phyloP scores from a whole-genome alignment of 1,140 invertebrate species.

The Dinoponera quadriceps region DNA sequence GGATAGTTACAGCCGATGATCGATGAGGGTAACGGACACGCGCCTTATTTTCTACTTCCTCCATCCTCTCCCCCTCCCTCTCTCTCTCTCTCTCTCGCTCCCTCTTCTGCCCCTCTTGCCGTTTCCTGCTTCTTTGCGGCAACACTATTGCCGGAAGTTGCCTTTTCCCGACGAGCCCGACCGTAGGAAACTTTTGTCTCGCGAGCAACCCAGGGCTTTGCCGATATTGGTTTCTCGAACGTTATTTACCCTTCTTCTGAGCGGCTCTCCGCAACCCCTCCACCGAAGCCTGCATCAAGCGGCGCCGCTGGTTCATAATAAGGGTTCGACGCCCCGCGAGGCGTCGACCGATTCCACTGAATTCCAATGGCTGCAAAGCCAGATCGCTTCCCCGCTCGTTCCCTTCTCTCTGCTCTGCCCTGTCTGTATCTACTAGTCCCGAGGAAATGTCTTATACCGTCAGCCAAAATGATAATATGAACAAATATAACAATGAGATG shows the following conservation, averaged over 20 bases:
- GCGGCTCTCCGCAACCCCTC: slow-evolving; percentile 12
- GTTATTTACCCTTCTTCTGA: slow-evolving; percentile 77
- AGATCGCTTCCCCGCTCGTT: neutral
- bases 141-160: slow-evolving; percentile 47
- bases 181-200: slow-evolving; percentile 78
- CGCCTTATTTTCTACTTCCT: slow-evolving; percentile 41
- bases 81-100: too few species aligned
- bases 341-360: slow-evolving; percentile 57
- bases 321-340: slow-evolving; percentile 63
- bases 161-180: slow-evolving; percentile 46
- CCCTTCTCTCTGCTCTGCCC: neutral
- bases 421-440: neutral
- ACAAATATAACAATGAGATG: neutral
- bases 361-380: slow-evolving; percentile 50
- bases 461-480: neutral
- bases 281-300: slow-evolving; percentile 36
- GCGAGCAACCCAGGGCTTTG: slow-evolving; percentile 70
- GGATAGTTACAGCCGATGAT: slow-evolving; percentile 57
- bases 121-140: slow-evolving; percentile 42
- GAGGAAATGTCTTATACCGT: neutral
- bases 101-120: too few species aligned
- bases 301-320: slow-evolving; percentile 64
- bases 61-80: too few species aligned
- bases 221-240: slow-evolving; percentile 81
- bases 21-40: slow-evolving; percentile 55